These are phyloP conservation scores for Epinotia brunnichana DNA, from an alignment of 2,888 invertebrate genomes.

Conservation along the genomic window DNA sequence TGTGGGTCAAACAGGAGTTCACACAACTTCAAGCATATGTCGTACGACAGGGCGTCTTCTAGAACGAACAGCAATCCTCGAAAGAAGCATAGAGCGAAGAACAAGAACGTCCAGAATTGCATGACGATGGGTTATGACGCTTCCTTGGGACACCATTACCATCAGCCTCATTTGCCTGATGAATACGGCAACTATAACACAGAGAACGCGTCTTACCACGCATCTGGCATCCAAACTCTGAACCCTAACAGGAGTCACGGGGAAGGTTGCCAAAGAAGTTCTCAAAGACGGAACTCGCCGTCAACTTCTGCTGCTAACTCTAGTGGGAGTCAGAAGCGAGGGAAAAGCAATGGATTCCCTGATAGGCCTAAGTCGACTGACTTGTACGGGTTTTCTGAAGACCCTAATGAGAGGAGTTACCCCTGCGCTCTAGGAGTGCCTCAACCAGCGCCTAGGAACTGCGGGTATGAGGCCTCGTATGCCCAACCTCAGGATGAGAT, in stretches of 20 bases:
- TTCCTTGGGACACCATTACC: constrained; percentile 78
- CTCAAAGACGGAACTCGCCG: constrained; percentile 78
- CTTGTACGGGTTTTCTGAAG: constrained; percentile 82
- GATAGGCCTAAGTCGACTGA: constrained; percentile 86
- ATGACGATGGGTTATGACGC: constrained; percentile 85
- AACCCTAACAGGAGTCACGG: constrained; percentile 82
- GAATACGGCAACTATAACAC: constrained; percentile 78
- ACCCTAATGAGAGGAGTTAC: constrained; percentile 73
- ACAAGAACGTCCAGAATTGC: constrained; percentile 82
- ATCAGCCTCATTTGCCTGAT: constrained; percentile 81
- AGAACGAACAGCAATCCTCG: constrained; percentile 82
- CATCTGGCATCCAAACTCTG: constrained; percentile 79
- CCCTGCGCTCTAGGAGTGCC: constrained; percentile 77
- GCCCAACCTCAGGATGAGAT: constrained; percentile 82
- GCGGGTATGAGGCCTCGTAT: constrained; percentile 81
- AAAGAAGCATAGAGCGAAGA: constrained; percentile 79
- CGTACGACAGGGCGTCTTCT: constrained; percentile 78
- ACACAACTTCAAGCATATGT: constrained; percentile 82
- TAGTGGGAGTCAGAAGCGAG: constrained; percentile 80
- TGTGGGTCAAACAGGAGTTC: constrained; percentile 78
- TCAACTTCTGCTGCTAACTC: constrained; percentile 76
- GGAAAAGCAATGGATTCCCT: constrained; percentile 81
- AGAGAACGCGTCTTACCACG: constrained; percentile 80
- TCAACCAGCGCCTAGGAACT: constrained; percentile 79
- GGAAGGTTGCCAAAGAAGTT: constrained; percentile 69